A percentile compares a stretch with the other conserved stretches of the same genome.
phyloP scores from a whole-genome alignment of 1,140 invertebrate genomes.

The Drosophila lowei region DNA sequence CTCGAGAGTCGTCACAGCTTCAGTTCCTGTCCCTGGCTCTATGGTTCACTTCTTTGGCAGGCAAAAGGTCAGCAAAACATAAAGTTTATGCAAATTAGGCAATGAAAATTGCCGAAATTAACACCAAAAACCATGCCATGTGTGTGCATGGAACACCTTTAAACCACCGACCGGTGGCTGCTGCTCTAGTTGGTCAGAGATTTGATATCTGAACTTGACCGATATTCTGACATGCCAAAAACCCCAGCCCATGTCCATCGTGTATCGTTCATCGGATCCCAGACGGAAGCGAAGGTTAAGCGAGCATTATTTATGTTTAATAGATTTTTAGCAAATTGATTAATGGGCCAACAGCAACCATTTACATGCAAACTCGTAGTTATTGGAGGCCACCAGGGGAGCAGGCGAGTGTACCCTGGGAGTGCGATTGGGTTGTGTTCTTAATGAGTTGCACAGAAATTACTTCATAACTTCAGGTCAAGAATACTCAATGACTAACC shows the following conservation, averaged over 20 bases:
- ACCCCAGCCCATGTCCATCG: slow-evolving; percentile 22
- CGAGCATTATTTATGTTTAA: slow-evolving; percentile 45
- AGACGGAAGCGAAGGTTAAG: slow-evolving; percentile 51
- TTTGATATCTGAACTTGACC: slow-evolving; percentile 63
- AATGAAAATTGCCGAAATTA: slow-evolving; percentile 42
- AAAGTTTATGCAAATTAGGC: slow-evolving; percentile 64
- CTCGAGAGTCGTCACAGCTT: neutral
- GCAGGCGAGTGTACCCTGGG: neutral
- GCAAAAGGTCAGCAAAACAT: slow-evolving; percentile 38
- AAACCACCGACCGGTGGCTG: too few relatives aligned
- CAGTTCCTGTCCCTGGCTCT: slow-evolving; percentile 6
- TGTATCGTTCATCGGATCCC: slow-evolving; percentile 17
- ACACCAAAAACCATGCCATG: slow-evolving; percentile 22
- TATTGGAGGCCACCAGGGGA: neutral
- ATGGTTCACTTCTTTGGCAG: slow-evolving; percentile 18
- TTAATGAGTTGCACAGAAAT: slow-evolving; percentile 40
- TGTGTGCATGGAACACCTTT: slow-evolving; percentile 6
- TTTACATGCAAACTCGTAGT: too few relatives aligned
- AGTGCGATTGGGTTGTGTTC: slow-evolving; percentile 13
- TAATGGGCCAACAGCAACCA: slow-evolving; percentile 29
- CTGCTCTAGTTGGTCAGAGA: slow-evolving; percentile 37
- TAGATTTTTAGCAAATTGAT: slow-evolving; percentile 59
- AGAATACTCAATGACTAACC: slow-evolving; percentile 47
- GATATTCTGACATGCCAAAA: slow-evolving; percentile 47
- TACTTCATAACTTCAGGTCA: slow-evolving; percentile 40